A percentile compares a stretch with the other conserved stretches of the same genome.
Conservation (phyloP, 2,888 invertebrate genomes). For the Brachycybe producta region DNA sequence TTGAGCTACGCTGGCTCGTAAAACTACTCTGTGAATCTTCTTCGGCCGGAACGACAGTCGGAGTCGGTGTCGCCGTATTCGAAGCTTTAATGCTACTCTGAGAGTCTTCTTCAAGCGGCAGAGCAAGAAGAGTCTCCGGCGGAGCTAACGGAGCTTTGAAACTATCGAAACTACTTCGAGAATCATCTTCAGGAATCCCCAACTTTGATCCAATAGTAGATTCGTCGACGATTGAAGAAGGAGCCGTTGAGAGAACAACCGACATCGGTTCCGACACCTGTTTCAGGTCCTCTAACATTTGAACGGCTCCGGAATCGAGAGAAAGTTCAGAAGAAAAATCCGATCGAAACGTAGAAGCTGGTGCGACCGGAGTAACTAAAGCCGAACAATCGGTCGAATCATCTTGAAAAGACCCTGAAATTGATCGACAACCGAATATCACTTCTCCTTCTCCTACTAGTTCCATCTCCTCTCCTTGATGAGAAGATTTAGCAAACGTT, state of each 20-base stretch:
- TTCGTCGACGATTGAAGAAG: too few species aligned
- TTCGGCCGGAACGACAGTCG: conserved; percentile 15
- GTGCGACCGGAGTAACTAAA: too few species aligned
- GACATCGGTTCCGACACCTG: too few species aligned
- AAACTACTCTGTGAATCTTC: conserved; percentile 21
- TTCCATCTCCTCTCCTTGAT: too few species aligned
- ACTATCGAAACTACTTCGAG: conserved; percentile 19
- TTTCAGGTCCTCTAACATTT: conserved; percentile 6
- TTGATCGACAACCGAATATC: too few species aligned
- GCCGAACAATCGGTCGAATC: too few species aligned
- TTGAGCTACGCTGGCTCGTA: conserved; percentile 20
- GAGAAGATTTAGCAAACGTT: too few species aligned
- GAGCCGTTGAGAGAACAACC: too few species aligned
- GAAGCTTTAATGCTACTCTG: conserved; percentile 18
- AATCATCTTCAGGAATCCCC: conserved; percentile 11
- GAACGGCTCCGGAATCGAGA: background rate
- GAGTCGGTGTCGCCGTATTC: background rate
- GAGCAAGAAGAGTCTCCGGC: background rate
- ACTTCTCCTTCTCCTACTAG: too few species aligned
- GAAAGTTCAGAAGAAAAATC: conserved; percentile 1
- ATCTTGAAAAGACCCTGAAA: too few species aligned
- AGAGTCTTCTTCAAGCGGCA: conserved; percentile 16
- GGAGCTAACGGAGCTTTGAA: conserved; percentile 17
- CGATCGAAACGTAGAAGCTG: too few species aligned
- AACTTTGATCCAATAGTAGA: background rate